These are phyloP conservation scores for Telenomus remus DNA, from an alignment of 1,140 invertebrate species.

Conservation along the genomic window DNA sequence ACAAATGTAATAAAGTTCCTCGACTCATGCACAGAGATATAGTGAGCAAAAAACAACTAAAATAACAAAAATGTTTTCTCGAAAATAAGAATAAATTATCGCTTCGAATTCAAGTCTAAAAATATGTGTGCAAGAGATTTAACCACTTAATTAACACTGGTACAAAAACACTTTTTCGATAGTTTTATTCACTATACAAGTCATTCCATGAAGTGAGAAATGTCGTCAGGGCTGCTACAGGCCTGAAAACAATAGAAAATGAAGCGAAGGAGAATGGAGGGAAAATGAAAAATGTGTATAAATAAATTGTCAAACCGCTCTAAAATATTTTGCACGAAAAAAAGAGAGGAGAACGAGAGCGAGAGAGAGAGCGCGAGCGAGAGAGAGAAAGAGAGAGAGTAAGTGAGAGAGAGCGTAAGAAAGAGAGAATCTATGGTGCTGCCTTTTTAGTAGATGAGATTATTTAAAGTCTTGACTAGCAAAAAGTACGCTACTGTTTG, in stretches of 20 bases:
- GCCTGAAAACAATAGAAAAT: slow-evolving; percentile 45
- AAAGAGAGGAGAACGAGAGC: slow-evolving; percentile 6
- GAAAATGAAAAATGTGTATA: slow-evolving; percentile 36
- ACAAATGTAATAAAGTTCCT: slow-evolving; percentile 55
- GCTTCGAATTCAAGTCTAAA: slow-evolving; percentile 23
- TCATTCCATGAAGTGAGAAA: slow-evolving; percentile 47
- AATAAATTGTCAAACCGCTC: slow-evolving; percentile 48
- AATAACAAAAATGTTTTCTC: slow-evolving; percentile 21
- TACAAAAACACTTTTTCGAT: slow-evolving; percentile 50
- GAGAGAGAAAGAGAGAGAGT: slow-evolving; percentile 12
- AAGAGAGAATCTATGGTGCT: slow-evolving; percentile 43
- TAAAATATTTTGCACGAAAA: slow-evolving; percentile 48
- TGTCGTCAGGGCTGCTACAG: slow-evolving; percentile 50
- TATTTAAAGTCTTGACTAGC: slow-evolving; percentile 30
- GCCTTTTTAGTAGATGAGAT: slow-evolving; percentile 51
- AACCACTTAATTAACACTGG: slow-evolving; percentile 31
- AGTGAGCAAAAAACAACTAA: slow-evolving; percentile 27
- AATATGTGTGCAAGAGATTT: slow-evolving; percentile 43
- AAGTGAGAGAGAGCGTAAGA: slow-evolving; percentile 4
- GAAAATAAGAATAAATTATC: slow-evolving; percentile 9
- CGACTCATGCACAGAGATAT: slow-evolving; percentile 47
- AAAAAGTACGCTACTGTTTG: slow-evolving; percentile 26
- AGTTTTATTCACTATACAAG: slow-evolving; percentile 48
- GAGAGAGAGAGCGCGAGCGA: slow-evolving; percentile 11
- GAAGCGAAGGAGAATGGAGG: slow-evolving; percentile 8